phyloP scores from a whole-genome alignment of 2,888 invertebrate genomes.

The Anorthoa munda region DNA sequence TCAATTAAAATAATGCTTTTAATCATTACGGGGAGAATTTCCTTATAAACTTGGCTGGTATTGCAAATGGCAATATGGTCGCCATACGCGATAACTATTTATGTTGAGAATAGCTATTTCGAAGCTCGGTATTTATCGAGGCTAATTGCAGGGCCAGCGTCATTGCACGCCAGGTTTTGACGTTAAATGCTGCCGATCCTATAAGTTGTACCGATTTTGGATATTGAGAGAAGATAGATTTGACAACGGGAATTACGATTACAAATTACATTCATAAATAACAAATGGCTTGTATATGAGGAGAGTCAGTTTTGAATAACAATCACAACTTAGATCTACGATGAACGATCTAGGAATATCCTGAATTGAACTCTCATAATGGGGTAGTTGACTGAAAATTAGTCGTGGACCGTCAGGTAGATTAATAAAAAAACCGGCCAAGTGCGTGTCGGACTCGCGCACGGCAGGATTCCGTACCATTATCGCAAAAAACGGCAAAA shows the following conservation, averaged over 20 bases:
- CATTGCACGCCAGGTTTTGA: conserved; percentile 30
- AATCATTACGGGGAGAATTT: conserved; percentile 64
- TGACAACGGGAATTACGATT: conserved; percentile 37
- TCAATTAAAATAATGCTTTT: conserved; percentile 70
- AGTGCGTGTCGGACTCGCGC: too few species aligned
- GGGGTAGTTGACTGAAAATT: too few species aligned
- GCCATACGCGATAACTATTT: conserved; percentile 49
- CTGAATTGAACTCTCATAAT: too few species aligned
- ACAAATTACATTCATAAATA: conserved; percentile 30
- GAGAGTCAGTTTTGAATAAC: conserved; percentile 38
- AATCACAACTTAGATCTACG: conserved; percentile 6
- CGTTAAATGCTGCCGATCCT: conserved; percentile 25
- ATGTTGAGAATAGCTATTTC: conserved; percentile 37
- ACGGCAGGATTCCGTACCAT: too few species aligned
- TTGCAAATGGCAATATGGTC: conserved; percentile 53
- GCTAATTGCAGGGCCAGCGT: conserved; percentile 50
- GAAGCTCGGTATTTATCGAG: conserved; percentile 42
- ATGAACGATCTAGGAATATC: conserved; percentile 21
- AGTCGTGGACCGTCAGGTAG: too few species aligned
- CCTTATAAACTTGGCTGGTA: conserved; percentile 59
- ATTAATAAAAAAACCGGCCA: too few species aligned
- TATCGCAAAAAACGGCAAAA: too few species aligned
- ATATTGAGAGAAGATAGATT: conserved; percentile 36
- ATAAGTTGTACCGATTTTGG: conserved; percentile 23
- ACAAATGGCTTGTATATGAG: conserved; percentile 25